Base-by-base conservation (phyloP, 1,140 invertebrate species). In the Drosophila albomicans region DNA sequence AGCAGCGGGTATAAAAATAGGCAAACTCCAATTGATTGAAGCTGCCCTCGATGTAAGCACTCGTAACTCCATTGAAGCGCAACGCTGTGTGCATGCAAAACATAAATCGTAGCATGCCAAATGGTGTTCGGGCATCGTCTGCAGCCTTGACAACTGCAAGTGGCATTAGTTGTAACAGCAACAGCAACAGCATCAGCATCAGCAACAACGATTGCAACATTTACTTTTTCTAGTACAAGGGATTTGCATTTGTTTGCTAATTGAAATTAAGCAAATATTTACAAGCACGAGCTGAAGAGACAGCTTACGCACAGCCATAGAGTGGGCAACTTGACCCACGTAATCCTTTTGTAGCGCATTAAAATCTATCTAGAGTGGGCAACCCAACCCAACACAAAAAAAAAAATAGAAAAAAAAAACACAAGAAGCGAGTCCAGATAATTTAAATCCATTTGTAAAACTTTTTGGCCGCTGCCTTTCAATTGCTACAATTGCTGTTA, bases 321-420 rank as follows among this genome's bases (percentile, higher is more conserved):
- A 51, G 62, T 68, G 45, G 62, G 62, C 57, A 35, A 79, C 76
- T 64, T 79, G 85, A 92, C 91, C 91, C 91, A 82, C 79, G 88
- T 92, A 92, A 92, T 92, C 91, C 88, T 79, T 88, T 92, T 92
- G 91, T 92, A 92, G 84, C 82, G 75, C 82, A 87, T 86, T 79
- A 90, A 86, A 82, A 78, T 25, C 20, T 35, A 32, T 43, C 41
- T 70, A 32, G 65, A 75, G 48, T 63, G 79, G 38, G 62, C 38
- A 63, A 51, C 56, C 38, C 35, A 62, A 63, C 54, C 54, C 46
- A 63, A 15, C 43, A 20, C 20, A 4, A 25, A 4, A 25, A 25
- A 3, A 25, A 20, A 20, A 20, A 20, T 20, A 20, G 16, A 16
- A 20, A 20, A 20, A 20, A 20, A 20, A 20, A 20, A 20, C 66